Evolutionary conservation across 2,888 invertebrate species (phyloP).

Genomic region (Stenodema calcarata): DNA sequence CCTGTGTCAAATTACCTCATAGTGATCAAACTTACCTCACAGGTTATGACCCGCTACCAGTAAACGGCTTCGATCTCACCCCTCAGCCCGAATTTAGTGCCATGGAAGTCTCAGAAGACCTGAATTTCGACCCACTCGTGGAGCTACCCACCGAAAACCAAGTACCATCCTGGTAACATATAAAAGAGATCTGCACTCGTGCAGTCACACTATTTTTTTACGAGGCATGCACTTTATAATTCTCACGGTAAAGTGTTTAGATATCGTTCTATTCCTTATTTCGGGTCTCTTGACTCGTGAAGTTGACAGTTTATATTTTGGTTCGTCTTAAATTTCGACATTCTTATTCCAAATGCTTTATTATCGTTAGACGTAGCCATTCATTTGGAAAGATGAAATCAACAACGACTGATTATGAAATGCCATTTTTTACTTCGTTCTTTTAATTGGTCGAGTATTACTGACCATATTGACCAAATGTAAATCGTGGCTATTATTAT

Average conservation of each 20-base stretch:
- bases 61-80: slow-evolving; percentile 87
- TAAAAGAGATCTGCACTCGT: not conserved
- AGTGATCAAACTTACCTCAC: no score
- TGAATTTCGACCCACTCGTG: slow-evolving; percentile 79
- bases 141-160: slow-evolving; percentile 88
- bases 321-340: not conserved
- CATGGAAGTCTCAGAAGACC: slow-evolving; percentile 66
- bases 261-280: not conserved
- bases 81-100: slow-evolving; percentile 30
- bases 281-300: not conserved
- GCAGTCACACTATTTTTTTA: not conserved
- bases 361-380: not conserved
- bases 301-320: not conserved
- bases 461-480: not conserved
- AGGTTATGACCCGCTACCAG: slow-evolving; percentile 98
- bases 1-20: no score
- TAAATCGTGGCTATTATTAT: not conserved
- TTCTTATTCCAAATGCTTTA: not conserved
- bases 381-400: not conserved
- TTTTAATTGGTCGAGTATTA: not conserved
- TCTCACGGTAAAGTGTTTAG: not conserved
- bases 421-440: not conserved
- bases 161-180: slow-evolving; percentile 88
- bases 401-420: not conserved
- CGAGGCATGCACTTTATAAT: not conserved